Evolutionary conservation across 2,797 vertebrate species (phyloP), one percentile per base, ranked within the genome.

Genomic region (Delichon dasypus): DNA sequence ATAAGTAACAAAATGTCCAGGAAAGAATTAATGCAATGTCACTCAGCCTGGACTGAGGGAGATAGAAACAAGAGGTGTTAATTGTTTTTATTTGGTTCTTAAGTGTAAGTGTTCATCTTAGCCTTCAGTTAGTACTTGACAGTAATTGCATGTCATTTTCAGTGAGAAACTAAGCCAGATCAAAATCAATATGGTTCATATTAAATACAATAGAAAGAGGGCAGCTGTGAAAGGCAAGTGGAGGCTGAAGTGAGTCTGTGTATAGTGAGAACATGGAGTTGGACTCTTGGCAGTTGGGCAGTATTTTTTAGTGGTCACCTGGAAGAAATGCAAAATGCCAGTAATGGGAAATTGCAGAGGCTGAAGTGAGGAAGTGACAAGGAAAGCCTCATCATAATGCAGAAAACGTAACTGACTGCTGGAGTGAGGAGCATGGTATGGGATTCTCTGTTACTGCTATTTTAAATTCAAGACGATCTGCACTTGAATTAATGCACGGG

Each of bases 21-120:
- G 67, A 73, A 64, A 79, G 90, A 90, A 90, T 88, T 94, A 94
- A 84, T 67, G 48, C 62, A 57, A 3, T 90, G 83, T 93, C 80
- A 64, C 66, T 95, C 73, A 88, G 7, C 67, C 23, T 55, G 66
- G 85, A 45, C 51, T 70, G 40, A 11, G 55, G 48, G 75, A 88
- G 88, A 71, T 60, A 86, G 91, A 82, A 96, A 61, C 77, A 66
- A 86, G 82, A 91, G 78, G 36, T 91, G 83, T 85, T 94, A 91
- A 81, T 93, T 95, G 62, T 79, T 94, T 81, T 42, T 29, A 77
- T 91, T 94, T 50, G 27, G 40, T 55, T 94, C 83, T 73, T 91
- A 82, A 93, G 77, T 91, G 83, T 62, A 80, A 42, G 25, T 91
- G 85, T 90, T 94, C 70, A 42, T 91, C 23, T 94, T 81, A 30